Conservation (phyloP, 2,888 invertebrate species). For the Linyphia triangularis region DNA sequence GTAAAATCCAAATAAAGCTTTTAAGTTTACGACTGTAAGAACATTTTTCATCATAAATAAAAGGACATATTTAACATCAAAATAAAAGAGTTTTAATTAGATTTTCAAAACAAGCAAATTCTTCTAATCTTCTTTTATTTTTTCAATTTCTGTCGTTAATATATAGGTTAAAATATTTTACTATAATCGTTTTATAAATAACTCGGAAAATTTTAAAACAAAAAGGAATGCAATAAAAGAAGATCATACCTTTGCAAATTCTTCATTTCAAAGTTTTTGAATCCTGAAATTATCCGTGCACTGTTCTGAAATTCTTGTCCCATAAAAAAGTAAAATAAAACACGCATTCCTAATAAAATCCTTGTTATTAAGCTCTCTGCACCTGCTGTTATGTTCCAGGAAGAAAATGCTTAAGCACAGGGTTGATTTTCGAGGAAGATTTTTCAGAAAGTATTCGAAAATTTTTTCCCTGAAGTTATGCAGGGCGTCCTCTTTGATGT, state of each 20-base stretch:
- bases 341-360: conserved; percentile 18
- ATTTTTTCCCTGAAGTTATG: not conserved
- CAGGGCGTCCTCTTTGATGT: not conserved
- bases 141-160: no score
- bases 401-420: not conserved
- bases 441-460: not conserved
- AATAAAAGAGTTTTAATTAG: no score
- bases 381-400: not conserved
- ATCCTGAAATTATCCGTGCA: not conserved
- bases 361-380: conserved; percentile 25
- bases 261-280: not conserved
- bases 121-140: no score
- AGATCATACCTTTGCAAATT: not conserved
- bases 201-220: no score
- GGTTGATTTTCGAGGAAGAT: not conserved
- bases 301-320: not conserved
- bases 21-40: no score
- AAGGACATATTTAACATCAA: no score
- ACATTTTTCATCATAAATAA: no score
- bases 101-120: no score
- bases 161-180: no score
- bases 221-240: no score
- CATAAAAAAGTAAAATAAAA: conserved; percentile 6
- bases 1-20: no score
- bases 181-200: no score